Evolutionary conservation across 2,888 invertebrate species (phyloP).

Genomic region (Mechanitis mazaeus): DNA sequence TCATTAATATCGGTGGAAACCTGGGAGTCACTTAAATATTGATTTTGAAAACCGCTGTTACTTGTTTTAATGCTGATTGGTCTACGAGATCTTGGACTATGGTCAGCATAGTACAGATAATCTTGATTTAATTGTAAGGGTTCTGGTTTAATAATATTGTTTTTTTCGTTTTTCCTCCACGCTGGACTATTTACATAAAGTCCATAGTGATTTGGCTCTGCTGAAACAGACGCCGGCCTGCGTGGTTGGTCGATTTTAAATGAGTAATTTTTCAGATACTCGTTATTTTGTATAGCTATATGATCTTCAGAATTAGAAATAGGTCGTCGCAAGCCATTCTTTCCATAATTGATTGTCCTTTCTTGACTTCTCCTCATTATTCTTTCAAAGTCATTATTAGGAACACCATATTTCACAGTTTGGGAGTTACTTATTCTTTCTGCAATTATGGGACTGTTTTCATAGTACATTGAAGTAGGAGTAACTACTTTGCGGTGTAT

Average conservation of each 20-base stretch:
- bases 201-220: constrained; percentile 70
- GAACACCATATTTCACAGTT: constrained; percentile 58
- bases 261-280: constrained; percentile 51
- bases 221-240: constrained; percentile 70
- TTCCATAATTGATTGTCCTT: constrained; percentile 59
- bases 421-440: constrained; percentile 52
- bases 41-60: constrained; percentile 60
- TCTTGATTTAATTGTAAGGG: constrained; percentile 65
- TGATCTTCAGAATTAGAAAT: constrained; percentile 73
- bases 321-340: constrained; percentile 66
- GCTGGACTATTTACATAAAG: constrained; percentile 59
- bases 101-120: constrained; percentile 83
- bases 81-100: constrained; percentile 82
- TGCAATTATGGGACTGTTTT: constrained; percentile 53
- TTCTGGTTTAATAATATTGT: constrained; percentile 56
- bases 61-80: constrained; percentile 81
- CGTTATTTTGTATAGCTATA: constrained; percentile 72
- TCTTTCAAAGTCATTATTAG: constrained; percentile 69
- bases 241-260: constrained; percentile 61
- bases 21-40: constrained; percentile 73
- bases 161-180: constrained; percentile 57
- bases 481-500: constrained; percentile 78
- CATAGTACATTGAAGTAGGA: constrained; percentile 70
- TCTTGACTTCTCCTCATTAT: constrained; percentile 71
- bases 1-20: constrained; percentile 52